A percentile compares a stretch with the other conserved stretches of the same genome.
Conservation (phyloP, 2,797 vertebrate species). For the Melanotaenia trifasciata region DNA sequence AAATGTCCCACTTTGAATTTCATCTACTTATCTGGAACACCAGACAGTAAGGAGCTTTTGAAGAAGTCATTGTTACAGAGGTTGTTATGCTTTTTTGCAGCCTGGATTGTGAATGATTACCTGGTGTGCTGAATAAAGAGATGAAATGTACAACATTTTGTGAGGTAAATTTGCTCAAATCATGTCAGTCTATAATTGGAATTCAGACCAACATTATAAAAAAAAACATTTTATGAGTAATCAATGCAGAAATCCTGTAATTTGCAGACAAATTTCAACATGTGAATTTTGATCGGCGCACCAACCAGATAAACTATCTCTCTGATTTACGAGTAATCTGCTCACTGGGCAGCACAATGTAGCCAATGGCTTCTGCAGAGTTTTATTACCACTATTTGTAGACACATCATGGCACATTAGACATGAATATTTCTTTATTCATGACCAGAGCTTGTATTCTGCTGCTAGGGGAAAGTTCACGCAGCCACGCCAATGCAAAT, state of each 20-base stretch:
- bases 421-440: slow-evolving; percentile 47
- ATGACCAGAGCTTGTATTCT: slow-evolving; percentile 45
- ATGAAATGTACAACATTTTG: background rate
- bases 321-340: slow-evolving; percentile 24
- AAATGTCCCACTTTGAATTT: background rate
- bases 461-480: slow-evolving; percentile 67
- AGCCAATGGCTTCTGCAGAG: slow-evolving; percentile 30
- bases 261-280: background rate
- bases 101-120: background rate
- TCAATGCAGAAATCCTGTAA: background rate
- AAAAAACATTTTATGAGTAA: background rate
- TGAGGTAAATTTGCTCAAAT: background rate
- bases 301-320: background rate
- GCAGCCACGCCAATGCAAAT: slow-evolving; percentile 71
- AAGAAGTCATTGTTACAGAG: background rate
- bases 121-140: background rate
- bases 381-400: slow-evolving; percentile 14
- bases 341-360: slow-evolving; percentile 9
- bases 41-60: background rate
- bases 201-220: background rate
- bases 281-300: background rate
- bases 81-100: background rate
- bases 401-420: slow-evolving; percentile 40
- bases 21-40: background rate
- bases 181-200: background rate